phyloP scores from a whole-genome alignment of 2,113 vertebrate genomes.

The Camelus dromedarius region DNA sequence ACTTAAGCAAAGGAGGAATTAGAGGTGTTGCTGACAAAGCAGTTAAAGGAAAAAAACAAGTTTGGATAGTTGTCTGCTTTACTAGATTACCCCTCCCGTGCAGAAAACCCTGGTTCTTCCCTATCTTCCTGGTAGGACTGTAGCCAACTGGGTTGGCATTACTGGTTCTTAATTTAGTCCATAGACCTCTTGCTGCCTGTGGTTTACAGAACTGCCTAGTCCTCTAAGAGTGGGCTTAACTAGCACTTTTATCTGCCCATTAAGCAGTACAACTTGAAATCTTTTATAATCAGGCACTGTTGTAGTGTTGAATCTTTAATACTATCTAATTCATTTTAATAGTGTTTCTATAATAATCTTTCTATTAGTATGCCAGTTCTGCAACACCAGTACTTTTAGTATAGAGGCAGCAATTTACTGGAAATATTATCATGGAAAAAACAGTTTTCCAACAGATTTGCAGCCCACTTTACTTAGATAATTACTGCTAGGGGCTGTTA shows the following conservation, averaged over 20 bases:
- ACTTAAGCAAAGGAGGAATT: slow-evolving; percentile 37
- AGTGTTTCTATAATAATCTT: slow-evolving; percentile 79
- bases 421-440: slow-evolving; percentile 57
- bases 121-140: background rate
- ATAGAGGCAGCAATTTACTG: slow-evolving; percentile 67
- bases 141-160: slow-evolving; percentile 14
- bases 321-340: slow-evolving; percentile 80
- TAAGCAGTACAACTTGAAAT: slow-evolving; percentile 70
- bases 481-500: slow-evolving; percentile 29
- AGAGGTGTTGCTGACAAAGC: slow-evolving; percentile 28
- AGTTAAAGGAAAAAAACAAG: slow-evolving; percentile 41
- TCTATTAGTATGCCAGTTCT: slow-evolving; percentile 74
- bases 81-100: background rate
- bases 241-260: slow-evolving; percentile 75
- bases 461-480: slow-evolving; percentile 58
- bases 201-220: slow-evolving; percentile 52
- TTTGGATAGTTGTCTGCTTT: slow-evolving; percentile 38
- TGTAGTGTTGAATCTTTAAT: slow-evolving; percentile 80
- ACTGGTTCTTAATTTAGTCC: slow-evolving; percentile 16
- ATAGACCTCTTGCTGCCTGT: slow-evolving; percentile 62
- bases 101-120: background rate
- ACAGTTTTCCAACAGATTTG: slow-evolving; percentile 50
- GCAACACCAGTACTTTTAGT: slow-evolving; percentile 53
- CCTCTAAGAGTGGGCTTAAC: slow-evolving; percentile 72
- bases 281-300: slow-evolving; percentile 69